phyloP scores from a whole-genome alignment of 2,888 invertebrate genomes.

The Ectropis crepuscularia region DNA sequence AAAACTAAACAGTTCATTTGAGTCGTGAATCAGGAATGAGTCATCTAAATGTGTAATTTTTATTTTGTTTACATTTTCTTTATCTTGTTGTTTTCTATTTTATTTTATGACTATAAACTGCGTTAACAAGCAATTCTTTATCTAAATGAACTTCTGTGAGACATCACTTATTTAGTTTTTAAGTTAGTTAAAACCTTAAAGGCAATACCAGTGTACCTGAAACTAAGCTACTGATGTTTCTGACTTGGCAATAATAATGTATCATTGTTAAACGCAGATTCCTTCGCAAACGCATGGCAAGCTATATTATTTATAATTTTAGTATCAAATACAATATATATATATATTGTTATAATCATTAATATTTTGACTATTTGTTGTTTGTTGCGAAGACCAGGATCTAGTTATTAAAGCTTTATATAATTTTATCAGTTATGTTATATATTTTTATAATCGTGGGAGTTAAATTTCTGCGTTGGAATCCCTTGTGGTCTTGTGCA shows the following conservation, averaged over 20 bases:
- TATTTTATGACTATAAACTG: constrained; percentile 5
- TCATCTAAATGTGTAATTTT: constrained; percentile 1
- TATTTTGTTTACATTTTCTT: neutral
- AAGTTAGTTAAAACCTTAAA: constrained; percentile 25
- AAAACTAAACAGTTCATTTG: constrained; percentile 2
- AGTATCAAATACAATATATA: constrained; percentile 63
- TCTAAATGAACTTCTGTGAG: constrained; percentile 10
- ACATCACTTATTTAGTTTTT: constrained; percentile 19
- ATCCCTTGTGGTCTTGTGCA: constrained; percentile 53
- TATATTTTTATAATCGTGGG: constrained; percentile 56
- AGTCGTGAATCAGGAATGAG: neutral
- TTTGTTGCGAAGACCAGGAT: constrained; percentile 66
- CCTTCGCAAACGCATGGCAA: constrained; percentile 57
- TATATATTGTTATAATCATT: constrained; percentile 51
- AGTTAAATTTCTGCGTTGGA: constrained; percentile 66
- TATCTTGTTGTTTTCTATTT: constrained; percentile 2
- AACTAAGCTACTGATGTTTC: constrained; percentile 10
- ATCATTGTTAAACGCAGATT: constrained; percentile 36
- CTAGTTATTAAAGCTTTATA: constrained; percentile 71
- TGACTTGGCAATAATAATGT: constrained; percentile 13
- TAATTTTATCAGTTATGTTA: constrained; percentile 73
- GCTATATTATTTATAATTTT: constrained; percentile 55
- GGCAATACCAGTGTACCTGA: constrained; percentile 31
- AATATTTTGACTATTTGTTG: constrained; percentile 67
- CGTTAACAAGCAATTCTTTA: constrained; percentile 11